A percentile compares a stretch with the other conserved stretches of the same genome.
Evolutionary conservation across 1,140 invertebrate species (phyloP).

Genomic region (Stegodyphus dumicola): DNA sequence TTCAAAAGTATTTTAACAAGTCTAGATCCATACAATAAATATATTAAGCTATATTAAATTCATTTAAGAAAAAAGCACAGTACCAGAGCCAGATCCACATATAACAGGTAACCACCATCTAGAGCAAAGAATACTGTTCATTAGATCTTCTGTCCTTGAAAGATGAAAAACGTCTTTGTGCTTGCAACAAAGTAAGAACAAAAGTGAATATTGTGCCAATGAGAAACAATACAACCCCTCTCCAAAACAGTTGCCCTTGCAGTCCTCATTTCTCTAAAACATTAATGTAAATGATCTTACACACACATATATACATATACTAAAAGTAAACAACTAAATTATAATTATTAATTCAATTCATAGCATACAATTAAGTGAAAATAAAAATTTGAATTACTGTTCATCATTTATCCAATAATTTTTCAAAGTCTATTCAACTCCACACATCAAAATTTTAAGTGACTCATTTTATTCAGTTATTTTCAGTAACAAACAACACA

Average conservation of each 20-base stretch:
- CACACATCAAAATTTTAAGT: no score
- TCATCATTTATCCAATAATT: no score
- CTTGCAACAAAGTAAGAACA: slow-evolving; percentile 45
- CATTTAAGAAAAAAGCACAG: background rate
- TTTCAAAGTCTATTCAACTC: no score
- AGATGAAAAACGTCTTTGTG: slow-evolving; percentile 8
- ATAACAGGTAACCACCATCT: slow-evolving; percentile 51
- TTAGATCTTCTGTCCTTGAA: background rate
- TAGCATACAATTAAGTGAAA: no score
- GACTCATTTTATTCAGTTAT: no score
- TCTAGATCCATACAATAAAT: background rate
- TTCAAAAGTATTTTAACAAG: background rate
- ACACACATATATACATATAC: no score
- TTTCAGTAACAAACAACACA: no score
- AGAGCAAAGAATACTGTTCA: slow-evolving; percentile 11
- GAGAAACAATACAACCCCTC: slow-evolving; percentile 41
- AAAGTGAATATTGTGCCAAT: slow-evolving; percentile 35
- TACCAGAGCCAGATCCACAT: slow-evolving; percentile 55
- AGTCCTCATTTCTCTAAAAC: slow-evolving; percentile 19
- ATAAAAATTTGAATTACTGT: no score
- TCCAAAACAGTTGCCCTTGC: slow-evolving; percentile 28
- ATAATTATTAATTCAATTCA: no score
- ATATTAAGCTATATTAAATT: background rate
- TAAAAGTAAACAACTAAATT: no score
- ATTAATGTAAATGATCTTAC: no score